phyloP scores from a whole-genome alignment of 2,113 vertebrate genomes.

The Megaptera novaeangliae region DNA sequence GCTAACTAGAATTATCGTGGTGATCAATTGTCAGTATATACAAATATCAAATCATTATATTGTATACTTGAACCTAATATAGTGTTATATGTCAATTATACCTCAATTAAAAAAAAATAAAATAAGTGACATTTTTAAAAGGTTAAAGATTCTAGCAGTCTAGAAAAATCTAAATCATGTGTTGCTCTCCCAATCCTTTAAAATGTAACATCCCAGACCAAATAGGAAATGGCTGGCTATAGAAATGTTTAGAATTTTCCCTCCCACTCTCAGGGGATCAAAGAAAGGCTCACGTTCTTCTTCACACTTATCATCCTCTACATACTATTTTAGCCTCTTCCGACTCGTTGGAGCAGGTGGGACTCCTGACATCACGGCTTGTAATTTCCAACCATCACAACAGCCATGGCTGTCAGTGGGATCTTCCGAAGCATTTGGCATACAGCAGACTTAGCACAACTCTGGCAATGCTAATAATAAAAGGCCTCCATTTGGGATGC shows the following conservation, averaged over 20 bases:
- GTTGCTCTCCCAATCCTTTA: background rate
- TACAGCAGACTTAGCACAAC: background rate
- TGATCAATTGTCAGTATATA: background rate
- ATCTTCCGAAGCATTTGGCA: slow-evolving; percentile 41
- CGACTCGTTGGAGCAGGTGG: background rate
- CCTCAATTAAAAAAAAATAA: background rate
- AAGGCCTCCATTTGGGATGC: slow-evolving; percentile 23
- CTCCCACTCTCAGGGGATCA: background rate
- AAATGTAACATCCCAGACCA: background rate
- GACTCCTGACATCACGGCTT: slow-evolving; percentile 20
- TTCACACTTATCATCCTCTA: slow-evolving; percentile 30
- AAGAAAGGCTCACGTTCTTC: background rate
- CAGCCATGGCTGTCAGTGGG: slow-evolving; percentile 25
- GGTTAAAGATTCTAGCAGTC: background rate
- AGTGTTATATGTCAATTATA: background rate
- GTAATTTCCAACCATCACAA: slow-evolving; percentile 32
- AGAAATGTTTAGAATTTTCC: slow-evolving; percentile 13
- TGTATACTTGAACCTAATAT: background rate
- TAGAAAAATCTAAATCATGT: background rate
- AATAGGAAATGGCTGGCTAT: background rate
- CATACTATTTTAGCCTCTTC: slow-evolving; percentile 42
- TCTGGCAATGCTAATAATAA: slow-evolving; percentile 45
- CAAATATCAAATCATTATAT: background rate
- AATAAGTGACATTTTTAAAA: background rate
- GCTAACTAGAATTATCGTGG: background rate